Evolutionary conservation across 2,113 vertebrate species (phyloP), one percentile per base, ranked within the genome.

Genomic region (Agapornis roseicollis): DNA sequence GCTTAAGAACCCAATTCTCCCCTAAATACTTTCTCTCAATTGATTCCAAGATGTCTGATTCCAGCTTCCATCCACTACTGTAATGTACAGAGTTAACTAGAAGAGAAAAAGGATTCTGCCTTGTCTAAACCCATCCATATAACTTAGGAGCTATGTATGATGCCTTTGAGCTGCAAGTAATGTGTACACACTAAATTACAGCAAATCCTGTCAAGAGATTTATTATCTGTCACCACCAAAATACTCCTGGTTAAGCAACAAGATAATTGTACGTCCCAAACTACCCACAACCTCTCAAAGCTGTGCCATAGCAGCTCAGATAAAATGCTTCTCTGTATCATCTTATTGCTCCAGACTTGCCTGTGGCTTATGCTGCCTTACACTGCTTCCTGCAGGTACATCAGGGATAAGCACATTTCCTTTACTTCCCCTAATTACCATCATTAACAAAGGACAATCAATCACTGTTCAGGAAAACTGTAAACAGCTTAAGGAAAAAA

Each of bases 371-470:
- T 33, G 1, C 58, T 56, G 83, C 46, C 77, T 91, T 68, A 56
- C 46, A 55, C 64, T 89, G 90, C 74, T 88, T 81, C 80, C 56
- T 92, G 83, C 69, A 97, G 77, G 74, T 17, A 85, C 58, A 80
- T 68, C 85, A 81, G 41, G 82, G 86, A 53, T 10, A 63, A 86
- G 87, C 70, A 61, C 58, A 17, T 5, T 61, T 41, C 27, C 2
- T 24, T 50, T 55, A n/a, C 42, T 79, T 72, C 50, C 29, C 13
- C n/a, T 44, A 58, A 86, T 37, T 37, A 72, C 39, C 24, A 55
- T 2, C 11, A 37, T 61, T 61, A 89, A n/a, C 39, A 25, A 23
- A 56, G 44, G 24, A 76, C 58, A 49, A 64, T 17, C 50, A n/a
- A 13, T 42, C 22, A 23, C 18, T 64, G 19, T 73, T 11, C 49